Conservation (phyloP, 2,888 invertebrate genomes). For the Acheta domesticus region DNA sequence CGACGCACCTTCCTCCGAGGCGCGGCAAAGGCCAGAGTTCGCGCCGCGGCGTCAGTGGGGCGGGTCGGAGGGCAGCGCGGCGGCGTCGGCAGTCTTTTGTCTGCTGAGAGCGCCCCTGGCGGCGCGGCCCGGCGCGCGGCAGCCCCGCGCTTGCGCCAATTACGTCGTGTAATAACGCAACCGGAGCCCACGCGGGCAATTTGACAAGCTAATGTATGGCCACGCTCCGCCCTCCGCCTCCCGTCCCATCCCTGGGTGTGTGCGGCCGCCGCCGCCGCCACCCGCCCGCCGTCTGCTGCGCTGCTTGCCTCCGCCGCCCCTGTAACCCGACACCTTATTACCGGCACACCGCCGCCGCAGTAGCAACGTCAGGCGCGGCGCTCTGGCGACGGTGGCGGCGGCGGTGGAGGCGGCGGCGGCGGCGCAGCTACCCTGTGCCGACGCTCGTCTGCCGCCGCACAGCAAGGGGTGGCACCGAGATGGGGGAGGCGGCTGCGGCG, state of each 20-base stretch:
- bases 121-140: not conserved
- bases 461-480: too few relatives aligned
- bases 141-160: slow-evolving; percentile 1
- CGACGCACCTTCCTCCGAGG: too few relatives aligned
- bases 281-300: not conserved
- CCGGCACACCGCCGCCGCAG: not conserved
- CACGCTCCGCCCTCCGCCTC: not conserved
- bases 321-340: slow-evolving; percentile 10
- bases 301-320: not conserved
- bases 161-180: slow-evolving; percentile 9
- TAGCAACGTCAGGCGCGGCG: not conserved
- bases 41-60: too few relatives aligned
- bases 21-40: too few relatives aligned
- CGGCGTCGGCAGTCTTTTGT: too few relatives aligned
- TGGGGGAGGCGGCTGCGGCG: not conserved
- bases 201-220: slow-evolving; percentile 18
- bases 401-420: not conserved
- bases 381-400: not conserved
- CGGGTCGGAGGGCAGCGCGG: too few relatives aligned
- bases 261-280: not conserved
- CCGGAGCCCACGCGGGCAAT: not conserved
- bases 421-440: not conserved
- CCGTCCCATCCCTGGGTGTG: not conserved
- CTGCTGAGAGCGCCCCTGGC: not conserved
- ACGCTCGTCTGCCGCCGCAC: too few relatives aligned